Percentiles rank a stretch among this genome's conserved stretches.
Evolutionary conservation across 2,797 vertebrate species (phyloP).

Genomic region (Lates japonicus): DNA sequence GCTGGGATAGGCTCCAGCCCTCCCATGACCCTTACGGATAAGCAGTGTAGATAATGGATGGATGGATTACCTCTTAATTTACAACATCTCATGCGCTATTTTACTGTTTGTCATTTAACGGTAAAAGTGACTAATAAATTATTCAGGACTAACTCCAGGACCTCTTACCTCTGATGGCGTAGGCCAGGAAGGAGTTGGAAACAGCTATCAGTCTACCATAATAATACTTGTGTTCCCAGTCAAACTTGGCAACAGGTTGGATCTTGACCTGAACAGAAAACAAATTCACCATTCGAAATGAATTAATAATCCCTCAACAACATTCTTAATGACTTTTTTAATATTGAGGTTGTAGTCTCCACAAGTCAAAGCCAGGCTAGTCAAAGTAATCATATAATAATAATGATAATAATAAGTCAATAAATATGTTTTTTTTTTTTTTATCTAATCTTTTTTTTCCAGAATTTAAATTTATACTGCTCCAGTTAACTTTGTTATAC

Average conservation of each 20-base stretch:
- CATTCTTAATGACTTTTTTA: neutral
- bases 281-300: neutral
- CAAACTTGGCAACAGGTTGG: constrained; percentile 97
- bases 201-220: constrained; percentile 98
- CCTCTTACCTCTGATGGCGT: constrained; percentile 96
- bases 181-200: constrained; percentile 96
- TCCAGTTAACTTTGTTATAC: neutral
- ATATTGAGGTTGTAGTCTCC: too few relatives aligned
- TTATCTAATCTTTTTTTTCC: neutral
- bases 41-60: too few relatives aligned
- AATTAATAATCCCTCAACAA: neutral
- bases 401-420: too few relatives aligned
- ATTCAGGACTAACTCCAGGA: neutral
- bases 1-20: too few relatives aligned
- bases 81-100: neutral
- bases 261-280: constrained; percentile 94
- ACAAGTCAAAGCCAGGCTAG: too few relatives aligned
- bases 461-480: neutral
- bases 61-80: neutral
- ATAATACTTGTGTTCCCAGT: constrained; percentile 99
- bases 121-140: neutral
- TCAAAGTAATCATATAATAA: too few relatives aligned
- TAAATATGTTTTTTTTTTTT: too few relatives aligned
- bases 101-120: neutral
- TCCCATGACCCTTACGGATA: too few relatives aligned